Evolutionary conservation across 2,888 invertebrate species (phyloP), one percentile per base, ranked within the genome.

Genomic region (Dicranocentrus wangi): DNA sequence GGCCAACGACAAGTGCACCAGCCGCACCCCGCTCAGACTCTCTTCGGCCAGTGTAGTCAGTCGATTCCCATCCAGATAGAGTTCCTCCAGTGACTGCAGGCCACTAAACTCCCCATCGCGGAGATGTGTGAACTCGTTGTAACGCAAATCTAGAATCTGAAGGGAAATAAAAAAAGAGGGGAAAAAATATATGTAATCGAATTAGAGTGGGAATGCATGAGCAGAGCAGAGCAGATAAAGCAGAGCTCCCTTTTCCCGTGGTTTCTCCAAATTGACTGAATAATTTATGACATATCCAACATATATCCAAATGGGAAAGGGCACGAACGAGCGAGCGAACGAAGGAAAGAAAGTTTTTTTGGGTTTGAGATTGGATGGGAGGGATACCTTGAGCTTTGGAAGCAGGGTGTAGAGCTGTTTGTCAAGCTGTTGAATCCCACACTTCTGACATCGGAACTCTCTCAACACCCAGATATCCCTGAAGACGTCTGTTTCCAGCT

Each of bases 341-440:
- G n/a, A n/a, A n/a, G n/a, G n/a, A n/a, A n/a, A n/a, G n/a, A n/a
- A n/a, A n/a, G n/a, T n/a, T n/a, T n/a, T n/a, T n/a, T n/a, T n/a
- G n/a, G n/a, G n/a, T n/a, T n/a, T n/a, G n/a, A n/a, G n/a, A n/a
- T 32, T 32, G 32, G 5, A 10, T 32, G 32, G 5, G 10, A 7
- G 3, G 32, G 32, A 19, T 88, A 93, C 92, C 86, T 92, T 91
- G 83, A 95, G 90, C 87, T 92, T 92, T 82, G 93, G 91, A 87
- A 93, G 91, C 87, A 94, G 91, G 88, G 94, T 93, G 89, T 94
- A 94, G 87, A 95, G 91, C 88, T 94, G 93, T 10, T 93, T 92
- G 89, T 95, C 94, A 87, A 95, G 92, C 88, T 93, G 92, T 87
- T 92, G 91, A 85, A 95, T 89, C 76, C 92, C 91, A 89, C 95